Base-by-base conservation (phyloP, 2,888 invertebrate genomes). In the Tiliacea aurago region DNA sequence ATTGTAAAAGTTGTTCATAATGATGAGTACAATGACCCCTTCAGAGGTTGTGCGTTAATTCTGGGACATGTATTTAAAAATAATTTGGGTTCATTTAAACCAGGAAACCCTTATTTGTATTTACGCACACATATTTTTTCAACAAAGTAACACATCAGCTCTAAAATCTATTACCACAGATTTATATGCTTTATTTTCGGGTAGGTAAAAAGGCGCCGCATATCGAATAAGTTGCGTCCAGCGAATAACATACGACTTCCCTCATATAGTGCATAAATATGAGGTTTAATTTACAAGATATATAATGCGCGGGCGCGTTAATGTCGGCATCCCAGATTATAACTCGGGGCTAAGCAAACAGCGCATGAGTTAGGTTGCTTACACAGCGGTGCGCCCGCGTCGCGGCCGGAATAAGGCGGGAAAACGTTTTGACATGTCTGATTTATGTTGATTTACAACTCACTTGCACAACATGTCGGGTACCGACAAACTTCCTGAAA, bases 381-480 rank as follows among this genome's bases (percentile, higher is more conserved):
- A 84, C 66, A 83, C 73, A 67, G 65, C 41, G 70, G 56, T 70
- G 80, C 78, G 80, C 74, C 65, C 71, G 83, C 58, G 73, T 63
- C 33, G 56, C 61, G 55, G 71, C 82, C 77, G 80, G 81, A 81
- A 86, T 86, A 86, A 77, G 82, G 73, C 90, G 78, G 71, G 81
- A 81, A 86, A 90, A 90, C 87, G 88, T 91, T 91, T 86, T 90
- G 91, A 91, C 91, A 87, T 73, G 86, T 67, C 72, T 86, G 89
- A 90, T 91, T 89, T 91, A 90, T 87, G 86, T 83, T 87, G 85
- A 86, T 89, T 86, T 85, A 88, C 86, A 86, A 74, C 86, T 88
- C 86, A 89, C 85, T 88, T 86, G 85, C 83, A 80, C 78, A 87
- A 84, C 84, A 84, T 81, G 83, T 80, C 84, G 84, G 78, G 75